Conservation (phyloP, 2,797 vertebrate species). For the Scolopax rusticola region DNA sequence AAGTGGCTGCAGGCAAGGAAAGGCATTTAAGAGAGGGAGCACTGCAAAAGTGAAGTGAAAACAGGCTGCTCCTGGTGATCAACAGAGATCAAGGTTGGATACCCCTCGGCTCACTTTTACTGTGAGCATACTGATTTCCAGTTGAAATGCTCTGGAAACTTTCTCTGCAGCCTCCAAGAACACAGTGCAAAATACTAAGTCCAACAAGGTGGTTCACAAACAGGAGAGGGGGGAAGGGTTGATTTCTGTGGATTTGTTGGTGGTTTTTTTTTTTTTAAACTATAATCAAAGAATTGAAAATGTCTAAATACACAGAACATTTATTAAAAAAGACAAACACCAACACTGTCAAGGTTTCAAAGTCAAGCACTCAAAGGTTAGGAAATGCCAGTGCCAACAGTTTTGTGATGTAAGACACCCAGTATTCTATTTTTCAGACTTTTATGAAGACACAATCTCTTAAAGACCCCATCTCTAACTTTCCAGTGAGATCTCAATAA, state of each 20-base stretch:
- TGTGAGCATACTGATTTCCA: not conserved
- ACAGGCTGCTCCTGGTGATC: not conserved
- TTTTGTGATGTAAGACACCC: not conserved
- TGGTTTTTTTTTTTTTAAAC: not conserved
- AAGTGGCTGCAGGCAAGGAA: conserved; percentile 17
- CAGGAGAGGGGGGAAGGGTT: not conserved
- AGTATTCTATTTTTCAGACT: not conserved
- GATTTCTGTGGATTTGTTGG: not conserved
- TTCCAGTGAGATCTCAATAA: not conserved
- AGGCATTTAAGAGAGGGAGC: not conserved
- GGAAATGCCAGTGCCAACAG: not conserved
- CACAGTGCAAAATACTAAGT: not conserved
- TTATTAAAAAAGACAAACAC: not conserved
- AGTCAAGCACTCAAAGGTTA: not conserved
- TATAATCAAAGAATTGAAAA: not conserved
- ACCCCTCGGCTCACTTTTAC: not conserved
- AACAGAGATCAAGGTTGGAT: not conserved
- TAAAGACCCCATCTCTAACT: not conserved
- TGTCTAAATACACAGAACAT: not conserved
- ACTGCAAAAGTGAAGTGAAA: not conserved
- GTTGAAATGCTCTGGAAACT: not conserved
- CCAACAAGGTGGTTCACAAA: not conserved
- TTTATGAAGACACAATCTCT: not conserved
- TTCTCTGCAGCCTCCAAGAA: not conserved
- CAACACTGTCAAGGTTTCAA: not conserved